A percentile compares a stretch with the other conserved stretches of the same genome.
These are phyloP conservation scores for Argya squamiceps DNA, from an alignment of 2,797 vertebrate genomes.

Conservation along the genomic window DNA sequence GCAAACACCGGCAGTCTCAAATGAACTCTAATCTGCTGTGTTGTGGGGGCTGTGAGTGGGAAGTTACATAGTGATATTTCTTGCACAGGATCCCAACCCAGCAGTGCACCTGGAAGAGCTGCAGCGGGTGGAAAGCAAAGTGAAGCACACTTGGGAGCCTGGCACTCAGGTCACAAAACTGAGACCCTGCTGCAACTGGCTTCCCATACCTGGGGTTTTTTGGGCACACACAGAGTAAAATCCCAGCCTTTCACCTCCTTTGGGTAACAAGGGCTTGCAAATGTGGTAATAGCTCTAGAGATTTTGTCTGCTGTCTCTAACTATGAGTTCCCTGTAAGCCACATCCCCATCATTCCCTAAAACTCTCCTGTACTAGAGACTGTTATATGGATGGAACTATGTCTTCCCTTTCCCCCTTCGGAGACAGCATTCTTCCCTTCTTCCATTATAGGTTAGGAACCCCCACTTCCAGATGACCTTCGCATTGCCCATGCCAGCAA, in stretches of 20 bases:
- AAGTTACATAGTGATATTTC: not conserved
- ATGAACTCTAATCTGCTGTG: not conserved
- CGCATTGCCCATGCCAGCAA: not conserved
- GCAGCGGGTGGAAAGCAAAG: not conserved
- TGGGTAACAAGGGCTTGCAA: fast-evolving
- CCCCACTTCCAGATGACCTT: not conserved
- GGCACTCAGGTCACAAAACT: not conserved
- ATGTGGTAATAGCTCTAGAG: not conserved
- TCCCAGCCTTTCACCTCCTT: not conserved
- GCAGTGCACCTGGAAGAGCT: not conserved
- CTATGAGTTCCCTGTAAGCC: not conserved
- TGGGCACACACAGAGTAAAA: not conserved
- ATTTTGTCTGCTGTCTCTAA: not conserved
- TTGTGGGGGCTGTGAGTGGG: not conserved
- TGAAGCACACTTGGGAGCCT: not conserved
- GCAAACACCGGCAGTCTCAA: not conserved
- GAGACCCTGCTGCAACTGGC: not conserved
- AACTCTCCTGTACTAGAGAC: not conserved
- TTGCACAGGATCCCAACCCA: not conserved
- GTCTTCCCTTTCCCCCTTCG: not conserved
- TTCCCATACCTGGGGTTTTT: fast-evolving
- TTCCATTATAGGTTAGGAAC: not conserved
- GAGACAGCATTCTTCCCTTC: not conserved
- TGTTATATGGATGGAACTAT: not conserved
- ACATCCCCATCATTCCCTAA: not conserved